A percentile compares a stretch with the other conserved stretches of the same genome.
Evolutionary conservation across 1,140 invertebrate species (phyloP).

Genomic region (Sarcophaga peregrina): DNA sequence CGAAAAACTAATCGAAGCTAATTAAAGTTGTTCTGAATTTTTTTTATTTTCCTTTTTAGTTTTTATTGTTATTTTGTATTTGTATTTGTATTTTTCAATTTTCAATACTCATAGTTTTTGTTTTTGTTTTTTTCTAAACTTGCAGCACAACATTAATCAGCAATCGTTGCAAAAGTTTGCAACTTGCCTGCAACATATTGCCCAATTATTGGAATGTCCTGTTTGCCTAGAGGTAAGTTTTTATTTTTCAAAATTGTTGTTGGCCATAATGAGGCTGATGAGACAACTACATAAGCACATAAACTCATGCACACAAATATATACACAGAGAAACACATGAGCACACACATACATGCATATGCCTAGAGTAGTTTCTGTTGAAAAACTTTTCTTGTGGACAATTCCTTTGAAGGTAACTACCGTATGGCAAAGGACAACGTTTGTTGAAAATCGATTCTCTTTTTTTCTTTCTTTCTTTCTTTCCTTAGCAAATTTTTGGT

Average conservation of each 20-base stretch:
- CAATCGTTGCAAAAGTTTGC: slow-evolving; percentile 67
- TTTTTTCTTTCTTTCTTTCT: too few relatives aligned
- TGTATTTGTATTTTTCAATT: neutral
- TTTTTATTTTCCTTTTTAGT: neutral
- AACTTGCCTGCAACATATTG: slow-evolving; percentile 66
- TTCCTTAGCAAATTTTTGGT: neutral
- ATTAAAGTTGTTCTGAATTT: slow-evolving; percentile 43
- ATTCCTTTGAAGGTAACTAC: too few relatives aligned
- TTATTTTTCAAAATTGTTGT: slow-evolving; percentile 33
- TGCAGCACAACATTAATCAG: slow-evolving; percentile 57
- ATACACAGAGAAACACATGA: too few relatives aligned
- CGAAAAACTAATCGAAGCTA: slow-evolving; percentile 21
- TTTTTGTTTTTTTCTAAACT: slow-evolving; percentile 26
- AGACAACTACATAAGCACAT: neutral
- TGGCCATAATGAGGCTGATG: neutral
- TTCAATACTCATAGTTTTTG: neutral
- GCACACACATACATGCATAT: neutral
- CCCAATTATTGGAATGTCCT: slow-evolving; percentile 69
- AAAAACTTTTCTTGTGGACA: too few relatives aligned
- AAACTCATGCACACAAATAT: too few relatives aligned
- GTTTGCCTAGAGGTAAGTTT: slow-evolving; percentile 68
- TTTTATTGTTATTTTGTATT: slow-evolving; percentile 29
- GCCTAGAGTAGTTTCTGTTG: too few relatives aligned
- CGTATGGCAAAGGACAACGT: too few relatives aligned
- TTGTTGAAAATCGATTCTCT: too few relatives aligned